Base-by-base conservation (phyloP, 2,797 vertebrate genomes). In the Eutrigla gurnardus region DNA sequence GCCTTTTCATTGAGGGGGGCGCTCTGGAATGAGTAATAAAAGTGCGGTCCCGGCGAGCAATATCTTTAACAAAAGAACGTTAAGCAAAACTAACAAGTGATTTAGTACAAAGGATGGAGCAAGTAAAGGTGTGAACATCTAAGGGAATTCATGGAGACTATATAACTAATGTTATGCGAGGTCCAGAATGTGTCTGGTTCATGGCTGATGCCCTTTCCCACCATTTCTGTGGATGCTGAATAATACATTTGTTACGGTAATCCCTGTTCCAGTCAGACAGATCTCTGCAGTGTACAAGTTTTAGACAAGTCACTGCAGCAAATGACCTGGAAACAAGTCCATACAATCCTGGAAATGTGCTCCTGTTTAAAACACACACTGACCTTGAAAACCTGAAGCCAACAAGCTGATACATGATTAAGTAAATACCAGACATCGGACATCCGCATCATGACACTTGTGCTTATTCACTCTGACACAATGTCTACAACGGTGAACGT, bases 191-290 rank as follows among this genome's bases (percentile, higher is more conserved):
- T 70, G 77, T 77, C 13, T 6, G 52, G 17, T 55, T 84, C 4
- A 18, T 42, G 11, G 43, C 42, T 53, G 39, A 46, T 67, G 46
- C 11, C 39, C 12, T 72, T 84, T 86, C 54, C 67, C 68, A 70
- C 25, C 65, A 4, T 73, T 77, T 67, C 35, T 69, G 25, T 43
- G 15, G 9, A 45, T 66, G 32, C 17, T 85, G 6, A 83, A 86
- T 86, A 68, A 85, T 66, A 65, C 18, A 87, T 80, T 53, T 25
- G 7, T 46, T 70, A 66, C 25, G 61, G 69, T 63, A 64, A 70
- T 50, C 2, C 7, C 12, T 40, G 6, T 35, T 67, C 33, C 46
- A 39, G 69, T 3, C 36, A 57, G 15, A 35, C 17, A 25, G 17
- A 47, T 80, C 50, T 49, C 73, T 33, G 68, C 39, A 46, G 59